Conservation (phyloP, 2,888 invertebrate genomes). For the Xestia xanthographa region DNA sequence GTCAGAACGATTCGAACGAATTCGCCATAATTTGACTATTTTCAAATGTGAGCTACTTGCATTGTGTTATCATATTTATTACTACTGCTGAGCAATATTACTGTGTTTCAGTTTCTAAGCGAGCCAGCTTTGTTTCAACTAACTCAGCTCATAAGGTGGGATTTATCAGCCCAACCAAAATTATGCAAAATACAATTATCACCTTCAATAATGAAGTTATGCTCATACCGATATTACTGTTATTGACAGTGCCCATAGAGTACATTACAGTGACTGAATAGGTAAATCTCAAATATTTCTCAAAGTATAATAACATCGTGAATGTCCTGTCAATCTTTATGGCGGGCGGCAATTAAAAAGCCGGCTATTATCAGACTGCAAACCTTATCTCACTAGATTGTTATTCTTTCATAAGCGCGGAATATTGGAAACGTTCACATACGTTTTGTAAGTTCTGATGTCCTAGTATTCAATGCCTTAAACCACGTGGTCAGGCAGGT, state of each 20-base stretch:
- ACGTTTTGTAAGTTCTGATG: constrained; percentile 1
- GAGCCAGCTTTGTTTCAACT: too few relatives aligned
- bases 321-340: neutral
- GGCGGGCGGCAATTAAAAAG: neutral
- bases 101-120: too few relatives aligned
- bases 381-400: neutral
- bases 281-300: neutral
- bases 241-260: too few relatives aligned
- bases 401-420: neutral
- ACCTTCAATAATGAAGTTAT: neutral
- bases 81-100: too few relatives aligned
- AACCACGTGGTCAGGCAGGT: constrained; percentile 7
- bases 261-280: neutral
- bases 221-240: too few relatives aligned
- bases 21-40: too few relatives aligned
- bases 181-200: too few relatives aligned
- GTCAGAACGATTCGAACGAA: too few relatives aligned
- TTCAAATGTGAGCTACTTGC: too few relatives aligned
- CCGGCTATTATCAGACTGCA: neutral
- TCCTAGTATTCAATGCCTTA: constrained; percentile 3
- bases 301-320: too few relatives aligned
- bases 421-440: neutral
- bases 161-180: neutral
- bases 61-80: too few relatives aligned
- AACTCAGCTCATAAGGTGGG: neutral